These are phyloP conservation scores for Cylloceria caligata DNA, from an alignment of 2,888 invertebrate genomes.

Conservation along the genomic window DNA sequence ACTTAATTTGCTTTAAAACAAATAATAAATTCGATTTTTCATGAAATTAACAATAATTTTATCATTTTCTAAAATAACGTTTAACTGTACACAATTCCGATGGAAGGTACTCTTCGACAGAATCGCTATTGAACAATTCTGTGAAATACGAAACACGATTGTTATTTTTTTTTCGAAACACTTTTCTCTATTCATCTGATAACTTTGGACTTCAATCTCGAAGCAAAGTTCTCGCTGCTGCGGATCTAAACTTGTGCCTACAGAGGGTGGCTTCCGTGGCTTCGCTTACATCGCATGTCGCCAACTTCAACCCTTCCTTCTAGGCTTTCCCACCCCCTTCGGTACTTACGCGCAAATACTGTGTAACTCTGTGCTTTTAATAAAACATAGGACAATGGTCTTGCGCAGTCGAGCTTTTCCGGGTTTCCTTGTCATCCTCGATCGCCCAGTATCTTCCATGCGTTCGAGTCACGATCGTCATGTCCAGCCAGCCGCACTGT, in stretches of 20 bases:
- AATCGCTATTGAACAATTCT: neutral
- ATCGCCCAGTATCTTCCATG: slow-evolving; percentile 16
- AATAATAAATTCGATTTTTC: too few relatives aligned
- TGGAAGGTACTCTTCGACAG: neutral
- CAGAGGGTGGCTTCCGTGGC: neutral
- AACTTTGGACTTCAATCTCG: slow-evolving; percentile 10
- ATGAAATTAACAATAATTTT: too few relatives aligned
- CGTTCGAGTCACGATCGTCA: slow-evolving; percentile 17
- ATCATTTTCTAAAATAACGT: too few relatives aligned
- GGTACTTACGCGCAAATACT: neutral
- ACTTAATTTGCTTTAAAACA: neutral
- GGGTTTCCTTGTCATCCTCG: too few relatives aligned
- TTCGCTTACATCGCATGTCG: neutral
- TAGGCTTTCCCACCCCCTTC: neutral
- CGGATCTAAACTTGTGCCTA: neutral
- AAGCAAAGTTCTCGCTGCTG: slow-evolving; percentile 6
- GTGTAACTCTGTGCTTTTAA: slow-evolving; percentile 1
- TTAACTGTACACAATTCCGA: too few relatives aligned
- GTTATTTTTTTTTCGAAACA: neutral
- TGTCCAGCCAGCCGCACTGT: slow-evolving; percentile 28
- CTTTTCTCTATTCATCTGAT: neutral
- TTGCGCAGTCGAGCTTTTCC: slow-evolving; percentile 38
- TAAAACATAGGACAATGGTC: neutral
- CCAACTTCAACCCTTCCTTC: neutral
- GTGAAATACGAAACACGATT: neutral